Base-by-base conservation (phyloP, 2,797 vertebrate genomes). In the Enteromius anoplus region DNA sequence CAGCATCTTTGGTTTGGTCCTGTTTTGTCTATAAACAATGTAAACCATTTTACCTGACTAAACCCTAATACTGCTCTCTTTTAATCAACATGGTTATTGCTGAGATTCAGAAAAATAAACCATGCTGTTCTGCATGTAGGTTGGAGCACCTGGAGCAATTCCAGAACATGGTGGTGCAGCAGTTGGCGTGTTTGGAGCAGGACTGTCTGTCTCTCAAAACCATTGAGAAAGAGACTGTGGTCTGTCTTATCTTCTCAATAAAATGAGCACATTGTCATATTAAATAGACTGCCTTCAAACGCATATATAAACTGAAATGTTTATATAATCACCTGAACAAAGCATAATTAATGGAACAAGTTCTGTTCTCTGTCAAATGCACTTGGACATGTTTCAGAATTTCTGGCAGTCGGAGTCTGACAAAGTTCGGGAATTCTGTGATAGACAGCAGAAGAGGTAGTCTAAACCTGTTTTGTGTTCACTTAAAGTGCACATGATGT, bases 321-420 rank as follows among this genome's bases (percentile, higher is more conserved):
- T 40, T 42, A 4, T 80, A 42, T 19, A 14, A 1, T 23, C 19
- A 8, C 2, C 6, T 55, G 34, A 80, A 40, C 14, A 40, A 49
- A 68, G 8, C 1, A 8, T 14, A 21, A 69, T 69, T 79, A 45
- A 60, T 21, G 19, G 66, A 23, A 17, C 3, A 40, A 70, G 26
- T 42, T n/a, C 37, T 60, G 26, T 29, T 68, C 53, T 73, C 10
- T 68, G 5, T 32, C 45, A 40, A 34, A 70, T 15, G 17, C 10
- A 29, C 6, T 23, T 69, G 9, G 34, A 71, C 19, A n/a, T 40
- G 68, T 23, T 15, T 8, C 78, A 98, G 97, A 94, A 91, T 21
- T 96, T 96, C 84, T 96, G 95, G 94, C 93, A 93, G 17, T 85
- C 84, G 0, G 94, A 97, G 85, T 90, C 92, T 3, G 78, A 91